Evolutionary conservation across 2,888 invertebrate genomes (phyloP).

Genomic region (Agrilus biguttatus): DNA sequence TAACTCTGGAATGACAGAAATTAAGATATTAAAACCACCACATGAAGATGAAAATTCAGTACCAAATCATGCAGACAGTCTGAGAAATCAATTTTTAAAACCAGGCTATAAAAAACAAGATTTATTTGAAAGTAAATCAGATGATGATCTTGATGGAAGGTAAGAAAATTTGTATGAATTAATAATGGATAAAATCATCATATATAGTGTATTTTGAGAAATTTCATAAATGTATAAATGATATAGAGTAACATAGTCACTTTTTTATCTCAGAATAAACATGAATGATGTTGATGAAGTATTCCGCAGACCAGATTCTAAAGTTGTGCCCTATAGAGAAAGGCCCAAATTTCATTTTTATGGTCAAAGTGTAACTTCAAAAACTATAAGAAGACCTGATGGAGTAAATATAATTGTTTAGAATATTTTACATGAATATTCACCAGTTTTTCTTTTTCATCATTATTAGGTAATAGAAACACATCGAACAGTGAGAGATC

Average conservation of each 20-base stretch:
- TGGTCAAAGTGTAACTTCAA: slow-evolving; percentile 37
- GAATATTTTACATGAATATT: neutral
- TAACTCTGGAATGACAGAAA: too few species aligned
- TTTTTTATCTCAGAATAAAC: slow-evolving; percentile 14
- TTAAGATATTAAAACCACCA: neutral
- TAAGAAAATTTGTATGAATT: slow-evolving; percentile 20
- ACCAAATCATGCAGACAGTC: slow-evolving; percentile 14
- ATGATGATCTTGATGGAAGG: slow-evolving; percentile 43
- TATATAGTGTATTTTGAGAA: too few species aligned
- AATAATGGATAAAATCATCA: slow-evolving; percentile 4
- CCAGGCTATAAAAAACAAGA: slow-evolving; percentile 28
- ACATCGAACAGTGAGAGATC: slow-evolving; percentile 38
- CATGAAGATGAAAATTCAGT: neutral
- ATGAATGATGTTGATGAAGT: slow-evolving; percentile 17
- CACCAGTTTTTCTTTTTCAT: slow-evolving; percentile 7
- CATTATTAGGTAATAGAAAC: slow-evolving; percentile 36
- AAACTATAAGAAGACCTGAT: slow-evolving; percentile 39
- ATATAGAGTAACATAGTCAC: too few species aligned
- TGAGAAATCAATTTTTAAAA: slow-evolving; percentile 40
- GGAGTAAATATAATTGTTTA: slow-evolving; percentile 27
- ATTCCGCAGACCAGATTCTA: slow-evolving; percentile 10
- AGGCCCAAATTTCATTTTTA: slow-evolving; percentile 27
- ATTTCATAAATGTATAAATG: too few species aligned
- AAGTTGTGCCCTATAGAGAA: slow-evolving; percentile 16
- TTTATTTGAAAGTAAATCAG: slow-evolving; percentile 20